Percentiles rank a stretch among this genome's conserved stretches.
These are phyloP conservation scores for Rotaria sp. DNA, from an alignment of 2,888 invertebrate species.

Conservation along the genomic window DNA sequence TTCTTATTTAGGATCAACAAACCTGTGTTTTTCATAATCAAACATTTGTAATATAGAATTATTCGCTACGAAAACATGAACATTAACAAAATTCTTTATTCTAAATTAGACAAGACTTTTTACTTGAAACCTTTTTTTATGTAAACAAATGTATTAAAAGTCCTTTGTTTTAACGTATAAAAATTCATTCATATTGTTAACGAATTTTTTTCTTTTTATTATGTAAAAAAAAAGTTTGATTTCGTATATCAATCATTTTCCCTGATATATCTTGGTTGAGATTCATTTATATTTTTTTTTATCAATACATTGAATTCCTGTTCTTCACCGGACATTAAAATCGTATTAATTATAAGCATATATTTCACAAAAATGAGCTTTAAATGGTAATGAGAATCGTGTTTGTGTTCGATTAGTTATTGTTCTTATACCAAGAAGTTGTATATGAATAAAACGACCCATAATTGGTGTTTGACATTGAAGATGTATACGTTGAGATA, in stretches of 20 bases:
- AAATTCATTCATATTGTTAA: too few relatives aligned
- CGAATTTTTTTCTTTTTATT: neutral
- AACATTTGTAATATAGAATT: too few relatives aligned
- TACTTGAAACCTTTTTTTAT: too few relatives aligned
- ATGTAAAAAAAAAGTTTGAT: neutral
- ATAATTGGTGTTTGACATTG: conserved; percentile 54
- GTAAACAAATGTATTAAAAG: too few relatives aligned
- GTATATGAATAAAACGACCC: conserved; percentile 58
- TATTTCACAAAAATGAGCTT: conserved; percentile 19
- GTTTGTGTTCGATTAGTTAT: neutral
- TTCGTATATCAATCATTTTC: neutral
- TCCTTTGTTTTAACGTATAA: too few relatives aligned
- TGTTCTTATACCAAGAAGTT: conserved; percentile 53
- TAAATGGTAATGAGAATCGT: neutral
- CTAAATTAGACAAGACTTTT: too few relatives aligned
- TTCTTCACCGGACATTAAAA: neutral
- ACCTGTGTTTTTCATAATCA: too few relatives aligned
- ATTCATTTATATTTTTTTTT: neutral
- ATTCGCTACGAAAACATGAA: too few relatives aligned
- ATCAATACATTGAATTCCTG: neutral
- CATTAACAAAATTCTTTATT: too few relatives aligned
- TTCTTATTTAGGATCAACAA: too few relatives aligned
- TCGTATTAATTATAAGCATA: neutral
- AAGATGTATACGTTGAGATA: conserved; percentile 56
- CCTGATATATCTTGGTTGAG: neutral